These are phyloP conservation scores for Phodopus roborovskii DNA, from an alignment of 2,113 vertebrate species.

Conservation along the genomic window DNA sequence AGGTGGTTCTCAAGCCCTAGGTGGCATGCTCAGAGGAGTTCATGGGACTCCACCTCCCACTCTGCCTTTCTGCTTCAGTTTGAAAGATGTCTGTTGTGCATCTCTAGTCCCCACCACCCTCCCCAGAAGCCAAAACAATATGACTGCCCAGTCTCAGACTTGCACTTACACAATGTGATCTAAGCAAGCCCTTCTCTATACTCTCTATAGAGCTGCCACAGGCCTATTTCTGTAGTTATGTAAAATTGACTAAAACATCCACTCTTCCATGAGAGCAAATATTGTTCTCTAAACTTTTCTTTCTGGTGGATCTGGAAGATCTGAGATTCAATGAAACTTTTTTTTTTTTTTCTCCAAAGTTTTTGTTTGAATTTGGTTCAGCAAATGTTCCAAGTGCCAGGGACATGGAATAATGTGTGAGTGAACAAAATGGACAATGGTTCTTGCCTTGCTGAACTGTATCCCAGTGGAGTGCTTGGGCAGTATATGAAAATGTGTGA, in stretches of 20 bases:
- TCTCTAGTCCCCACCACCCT: background rate
- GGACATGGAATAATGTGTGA: background rate
- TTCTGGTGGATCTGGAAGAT: background rate
- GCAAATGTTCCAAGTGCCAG: background rate
- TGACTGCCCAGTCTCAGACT: background rate
- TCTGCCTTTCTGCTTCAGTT: background rate
- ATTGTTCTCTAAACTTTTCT: background rate
- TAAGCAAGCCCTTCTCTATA: background rate
- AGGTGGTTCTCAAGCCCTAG: background rate
- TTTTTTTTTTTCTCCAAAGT: slow-evolving; percentile 17
- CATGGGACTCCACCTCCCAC: no score
- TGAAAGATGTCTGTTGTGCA: background rate
- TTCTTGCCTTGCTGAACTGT: background rate
- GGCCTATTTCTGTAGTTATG: background rate
- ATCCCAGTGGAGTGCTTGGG: background rate
- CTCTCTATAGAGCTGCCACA: background rate
- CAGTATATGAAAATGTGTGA: background rate
- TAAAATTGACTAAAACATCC: background rate
- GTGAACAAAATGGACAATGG: background rate
- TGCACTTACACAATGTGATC: background rate
- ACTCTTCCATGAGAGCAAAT: background rate
- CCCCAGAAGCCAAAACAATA: background rate
- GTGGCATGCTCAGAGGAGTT: no score
- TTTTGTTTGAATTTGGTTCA: slow-evolving; percentile 20
- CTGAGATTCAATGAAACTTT: background rate